Evolutionary conservation across 2,113 vertebrate species (phyloP).

Genomic region (Polyodon spathula): DNA sequence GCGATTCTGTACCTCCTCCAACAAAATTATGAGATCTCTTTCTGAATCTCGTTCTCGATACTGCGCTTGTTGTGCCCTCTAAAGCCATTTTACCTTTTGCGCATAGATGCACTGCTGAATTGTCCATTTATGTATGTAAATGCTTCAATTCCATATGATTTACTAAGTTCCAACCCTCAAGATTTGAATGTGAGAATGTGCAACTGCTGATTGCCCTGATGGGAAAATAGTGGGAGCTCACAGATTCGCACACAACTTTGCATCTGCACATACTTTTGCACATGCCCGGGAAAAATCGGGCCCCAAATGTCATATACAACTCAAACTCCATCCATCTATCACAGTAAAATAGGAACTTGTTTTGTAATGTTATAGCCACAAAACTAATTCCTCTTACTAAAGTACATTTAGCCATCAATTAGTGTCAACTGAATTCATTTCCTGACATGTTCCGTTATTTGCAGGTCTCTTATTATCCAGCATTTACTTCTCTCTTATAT

Average conservation of each 20-base stretch:
- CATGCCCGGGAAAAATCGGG: no score
- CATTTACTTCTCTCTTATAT: background rate
- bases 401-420: background rate
- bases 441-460: constrained; percentile 3
- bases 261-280: no score
- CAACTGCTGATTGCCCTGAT: no score
- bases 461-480: constrained; percentile 1
- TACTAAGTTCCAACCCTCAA: no score
- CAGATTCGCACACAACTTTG: no score
- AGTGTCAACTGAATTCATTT: background rate
- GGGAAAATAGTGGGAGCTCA: no score
- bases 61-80: no score
- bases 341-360: background rate
- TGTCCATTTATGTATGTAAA: no score
- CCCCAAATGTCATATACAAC: constrained; percentile 12
- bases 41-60: background rate
- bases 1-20: background rate
- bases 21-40: background rate
- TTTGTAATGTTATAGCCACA: background rate
- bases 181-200: no score
- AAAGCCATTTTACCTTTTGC: no score
- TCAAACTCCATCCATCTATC: constrained; percentile 2
- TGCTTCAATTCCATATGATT: no score
- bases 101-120: no score
- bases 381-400: background rate